phyloP scores from a whole-genome alignment of 2,888 invertebrate species.

The Lithophane socia region DNA sequence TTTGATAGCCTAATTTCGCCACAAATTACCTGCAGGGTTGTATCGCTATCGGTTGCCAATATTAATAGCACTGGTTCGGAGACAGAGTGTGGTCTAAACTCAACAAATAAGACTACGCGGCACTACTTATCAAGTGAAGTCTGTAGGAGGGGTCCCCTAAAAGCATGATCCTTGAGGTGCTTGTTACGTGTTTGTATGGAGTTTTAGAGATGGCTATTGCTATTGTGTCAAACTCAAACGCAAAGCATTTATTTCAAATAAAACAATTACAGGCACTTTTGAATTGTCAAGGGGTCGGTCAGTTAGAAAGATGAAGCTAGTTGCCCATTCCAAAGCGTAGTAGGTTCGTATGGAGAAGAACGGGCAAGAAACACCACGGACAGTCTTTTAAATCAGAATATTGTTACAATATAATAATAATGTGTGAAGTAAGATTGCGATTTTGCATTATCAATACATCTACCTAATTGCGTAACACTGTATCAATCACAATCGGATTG shows the following conservation, averaged over 20 bases:
- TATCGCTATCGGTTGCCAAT: slow-evolving; percentile 78
- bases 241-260: too few relatives aligned
- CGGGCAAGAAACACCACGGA: too few relatives aligned
- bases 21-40: slow-evolving; percentile 57
- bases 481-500: too few relatives aligned
- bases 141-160: slow-evolving; percentile 49
- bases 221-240: background rate
- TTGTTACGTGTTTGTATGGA: slow-evolving; percentile 71
- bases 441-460: too few relatives aligned
- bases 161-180: slow-evolving; percentile 62
- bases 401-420: too few relatives aligned
- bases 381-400: too few relatives aligned
- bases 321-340: too few relatives aligned
- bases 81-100: slow-evolving; percentile 82
- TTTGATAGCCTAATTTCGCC: slow-evolving; percentile 67
- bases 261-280: too few relatives aligned
- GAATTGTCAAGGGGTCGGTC: too few relatives aligned
- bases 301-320: too few relatives aligned
- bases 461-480: too few relatives aligned
- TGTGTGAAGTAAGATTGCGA: background rate
- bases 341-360: too few relatives aligned
- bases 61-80: slow-evolving; percentile 79
- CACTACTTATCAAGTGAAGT: slow-evolving; percentile 82
- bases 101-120: slow-evolving; percentile 83
- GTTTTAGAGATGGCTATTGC: slow-evolving; percentile 39